A percentile compares a stretch with the other conserved stretches of the same genome.
phyloP scores from a whole-genome alignment of 2,113 vertebrate species.

The Empidonax traillii region DNA sequence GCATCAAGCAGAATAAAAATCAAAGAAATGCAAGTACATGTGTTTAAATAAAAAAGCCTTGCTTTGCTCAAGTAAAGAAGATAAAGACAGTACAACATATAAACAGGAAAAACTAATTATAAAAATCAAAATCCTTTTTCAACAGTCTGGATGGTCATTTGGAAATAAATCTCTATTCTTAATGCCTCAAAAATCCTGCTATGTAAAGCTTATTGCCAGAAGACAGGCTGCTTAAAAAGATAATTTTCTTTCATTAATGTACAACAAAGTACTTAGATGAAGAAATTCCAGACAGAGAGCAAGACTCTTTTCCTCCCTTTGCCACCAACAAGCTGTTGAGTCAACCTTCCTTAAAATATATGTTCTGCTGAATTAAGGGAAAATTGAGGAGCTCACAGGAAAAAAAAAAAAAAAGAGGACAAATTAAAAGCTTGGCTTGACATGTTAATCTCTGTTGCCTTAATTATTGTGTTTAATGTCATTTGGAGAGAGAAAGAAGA shows the following conservation, averaged over 20 bases:
- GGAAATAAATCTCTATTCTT: conserved; percentile 28
- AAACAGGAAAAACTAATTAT: conserved; percentile 17
- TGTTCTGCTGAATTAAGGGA: conserved; percentile 22
- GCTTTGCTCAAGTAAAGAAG: background rate
- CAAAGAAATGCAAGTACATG: background rate
- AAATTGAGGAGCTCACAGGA: background rate
- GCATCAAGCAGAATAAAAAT: background rate
- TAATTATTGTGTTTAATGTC: conserved; percentile 46
- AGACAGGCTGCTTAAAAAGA: conserved; percentile 44
- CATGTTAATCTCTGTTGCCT: conserved; percentile 34
- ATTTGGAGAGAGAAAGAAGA: background rate
- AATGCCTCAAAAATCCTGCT: background rate
- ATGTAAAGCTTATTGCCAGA: conserved; percentile 34
- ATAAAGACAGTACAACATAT: background rate
- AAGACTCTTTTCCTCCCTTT: background rate
- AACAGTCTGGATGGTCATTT: conserved; percentile 17
- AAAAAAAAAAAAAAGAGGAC: background rate
- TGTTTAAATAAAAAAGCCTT: background rate
- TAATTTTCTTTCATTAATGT: conserved; percentile 34
- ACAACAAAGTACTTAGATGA: background rate
- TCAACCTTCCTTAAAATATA: conserved; percentile 4
- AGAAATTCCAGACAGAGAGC: background rate
- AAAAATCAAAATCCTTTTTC: conserved; percentile 28
- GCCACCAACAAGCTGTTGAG: background rate
- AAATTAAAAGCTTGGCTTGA: conserved; percentile 21